Evolutionary conservation across 1,140 invertebrate genomes (phyloP), one percentile per base, ranked within the genome.

Genomic region (Drosophila arizonae): DNA sequence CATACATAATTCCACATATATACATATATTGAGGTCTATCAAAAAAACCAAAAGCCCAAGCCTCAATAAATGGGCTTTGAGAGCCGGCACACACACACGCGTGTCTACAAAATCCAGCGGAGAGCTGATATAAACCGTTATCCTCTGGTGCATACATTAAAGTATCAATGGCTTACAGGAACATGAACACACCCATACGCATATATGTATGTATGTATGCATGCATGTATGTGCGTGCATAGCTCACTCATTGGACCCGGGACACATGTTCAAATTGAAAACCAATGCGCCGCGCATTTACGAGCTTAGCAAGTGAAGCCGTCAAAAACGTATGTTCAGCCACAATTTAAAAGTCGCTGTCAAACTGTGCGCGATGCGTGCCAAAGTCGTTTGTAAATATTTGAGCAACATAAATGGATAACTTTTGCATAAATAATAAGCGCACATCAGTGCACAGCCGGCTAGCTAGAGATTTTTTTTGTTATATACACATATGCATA

Each of bases 161-260:
- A 72, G 82, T 85, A 85, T 85, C 81, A 85, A 86, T 77, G 81
- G 81, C 78, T 86, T 86, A 85, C 73, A 48, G 21, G 56, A 64
- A 57, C 52, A 28, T 10, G 52, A 28, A 56, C 65, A 61, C 50
- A 46, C 55, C 50, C 33, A 30, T 43, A 55, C 28, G 60, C 45
- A 48, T 39, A 56, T 64, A 51, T 62, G 65, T 64, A 58, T 63
- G 61, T 73, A 64, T 62, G 65, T 64, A 58, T 63, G 61, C 69
- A 64, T 41, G 48, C 1, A 11, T 11, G 11, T 39, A 13, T 4
- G 6, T 39, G 11, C 11, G 11, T 54, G 50, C 48, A 51, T 65
- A 51, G 61, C 63, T 28, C 51, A 56, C 54, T 13, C 57, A 56
- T 66, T 56, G 57, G 43, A 43, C 33, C 28, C 48, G 17, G 28